A percentile compares a stretch with the other conserved stretches of the same genome.
Conservation (phyloP, 2,888 invertebrate species). For the Noctua comes region DNA sequence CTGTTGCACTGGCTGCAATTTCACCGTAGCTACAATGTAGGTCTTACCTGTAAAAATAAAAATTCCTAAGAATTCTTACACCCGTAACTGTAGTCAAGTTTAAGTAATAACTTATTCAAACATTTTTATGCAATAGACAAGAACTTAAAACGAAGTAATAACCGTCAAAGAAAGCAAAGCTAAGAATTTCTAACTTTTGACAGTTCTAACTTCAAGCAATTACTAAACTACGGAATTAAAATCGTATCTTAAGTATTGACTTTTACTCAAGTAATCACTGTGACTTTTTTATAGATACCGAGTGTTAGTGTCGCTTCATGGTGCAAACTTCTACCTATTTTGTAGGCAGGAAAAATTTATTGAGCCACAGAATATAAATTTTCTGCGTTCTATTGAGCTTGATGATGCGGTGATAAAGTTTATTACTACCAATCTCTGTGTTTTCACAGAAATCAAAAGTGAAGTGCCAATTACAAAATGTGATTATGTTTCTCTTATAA, state of each 20-base stretch:
- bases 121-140: too few relatives aligned
- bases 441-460: conserved; percentile 8
- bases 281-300: too few relatives aligned
- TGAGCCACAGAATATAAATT: background rate
- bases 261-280: too few relatives aligned
- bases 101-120: too few relatives aligned
- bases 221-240: too few relatives aligned
- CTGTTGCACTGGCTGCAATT: background rate
- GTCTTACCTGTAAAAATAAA: background rate
- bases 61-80: background rate
- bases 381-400: background rate
- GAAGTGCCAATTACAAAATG: conserved; percentile 18
- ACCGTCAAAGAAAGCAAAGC: too few relatives aligned
- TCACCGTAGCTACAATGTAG: background rate
- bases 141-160: too few relatives aligned
- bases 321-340: background rate
- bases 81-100: too few relatives aligned
- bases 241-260: too few relatives aligned
- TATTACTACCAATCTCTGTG: background rate
- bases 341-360: background rate
- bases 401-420: background rate
- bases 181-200: too few relatives aligned
- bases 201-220: too few relatives aligned
- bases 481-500: conserved; percentile 4
- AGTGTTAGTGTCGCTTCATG: background rate